phyloP scores from a whole-genome alignment of 2,797 vertebrate genomes.

The Eulemur mongoz region DNA sequence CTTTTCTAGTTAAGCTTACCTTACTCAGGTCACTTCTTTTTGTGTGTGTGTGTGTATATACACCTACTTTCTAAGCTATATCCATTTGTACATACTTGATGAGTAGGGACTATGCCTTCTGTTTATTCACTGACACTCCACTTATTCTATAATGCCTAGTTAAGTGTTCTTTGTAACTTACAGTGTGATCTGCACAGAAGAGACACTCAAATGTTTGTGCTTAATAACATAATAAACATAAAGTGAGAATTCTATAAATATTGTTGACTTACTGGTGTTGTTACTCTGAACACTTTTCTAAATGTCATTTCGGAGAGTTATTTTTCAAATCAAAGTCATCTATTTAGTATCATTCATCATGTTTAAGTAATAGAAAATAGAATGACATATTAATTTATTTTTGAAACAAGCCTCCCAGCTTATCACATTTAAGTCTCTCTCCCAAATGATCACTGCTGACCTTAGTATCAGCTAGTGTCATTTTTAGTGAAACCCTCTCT shows the following conservation, averaged over 20 bases:
- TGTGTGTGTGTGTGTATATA: background rate
- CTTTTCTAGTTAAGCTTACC: background rate
- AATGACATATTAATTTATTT: conserved; percentile 50
- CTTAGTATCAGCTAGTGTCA: conserved; percentile 12
- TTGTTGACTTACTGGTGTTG: background rate
- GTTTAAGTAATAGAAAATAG: conserved; percentile 58
- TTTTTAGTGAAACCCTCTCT: background rate
- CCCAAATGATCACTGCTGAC: conserved; percentile 22
- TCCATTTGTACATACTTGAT: background rate
- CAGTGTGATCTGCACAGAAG: background rate
- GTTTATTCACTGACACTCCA: background rate
- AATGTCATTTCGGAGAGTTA: conserved; percentile 23
- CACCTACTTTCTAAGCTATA: background rate
- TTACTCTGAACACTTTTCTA: conserved; percentile 39
- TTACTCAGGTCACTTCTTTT: background rate
- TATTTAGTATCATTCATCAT: conserved; percentile 70
- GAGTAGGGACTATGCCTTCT: background rate
- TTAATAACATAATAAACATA: conserved; percentile 26
- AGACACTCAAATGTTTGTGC: background rate
- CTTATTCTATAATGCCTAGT: background rate
- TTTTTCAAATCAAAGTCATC: conserved; percentile 60
- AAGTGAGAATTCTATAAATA: conserved; percentile 22
- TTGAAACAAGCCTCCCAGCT: conserved; percentile 41
- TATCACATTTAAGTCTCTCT: conserved; percentile 35
- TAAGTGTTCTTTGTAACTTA: background rate